Conservation (phyloP, 2,888 invertebrate species). For the Lingula anatina region DNA sequence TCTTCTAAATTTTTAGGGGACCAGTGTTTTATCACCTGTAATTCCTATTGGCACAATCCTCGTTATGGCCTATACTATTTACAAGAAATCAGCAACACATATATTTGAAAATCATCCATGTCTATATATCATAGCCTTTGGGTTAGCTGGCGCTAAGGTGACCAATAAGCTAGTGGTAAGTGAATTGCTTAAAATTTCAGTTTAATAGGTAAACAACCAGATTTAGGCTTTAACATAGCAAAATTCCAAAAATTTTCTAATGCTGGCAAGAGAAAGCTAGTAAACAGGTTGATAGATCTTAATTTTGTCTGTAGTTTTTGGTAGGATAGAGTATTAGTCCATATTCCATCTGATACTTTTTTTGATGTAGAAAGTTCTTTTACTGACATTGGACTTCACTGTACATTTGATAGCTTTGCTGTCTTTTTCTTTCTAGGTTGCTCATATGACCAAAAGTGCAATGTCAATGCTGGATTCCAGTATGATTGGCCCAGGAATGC, state of each 20-base stretch:
- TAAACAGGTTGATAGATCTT: too few species aligned
- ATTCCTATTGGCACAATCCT: slow-evolving; percentile 71
- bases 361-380: too few species aligned
- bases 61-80: slow-evolving; percentile 36
- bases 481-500: slow-evolving; percentile 82
- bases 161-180: slow-evolving; percentile 88
- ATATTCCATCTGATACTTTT: too few species aligned
- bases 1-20: slow-evolving; percentile 83
- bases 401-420: too few species aligned
- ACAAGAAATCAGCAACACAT: slow-evolving; percentile 34
- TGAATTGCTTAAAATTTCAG: slow-evolving; percentile 9
- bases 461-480: slow-evolving; percentile 94
- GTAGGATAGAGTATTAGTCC: too few species aligned
- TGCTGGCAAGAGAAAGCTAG: too few species aligned
- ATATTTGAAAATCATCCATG: slow-evolving; percentile 76
- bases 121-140: slow-evolving; percentile 89
- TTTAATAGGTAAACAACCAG: too few species aligned
- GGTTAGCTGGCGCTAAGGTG: slow-evolving; percentile 92
- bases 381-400: too few species aligned
- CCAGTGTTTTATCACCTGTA: slow-evolving; percentile 93
- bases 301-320: too few species aligned
- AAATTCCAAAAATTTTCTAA: too few species aligned
- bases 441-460: slow-evolving; percentile 98
- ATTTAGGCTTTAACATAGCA: too few species aligned
- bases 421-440: slow-evolving; percentile 67